Percentiles rank a stretch among this genome's conserved stretches.
Conservation (phyloP, 2,797 vertebrate genomes). For the Hypotaenidia okinawae region DNA sequence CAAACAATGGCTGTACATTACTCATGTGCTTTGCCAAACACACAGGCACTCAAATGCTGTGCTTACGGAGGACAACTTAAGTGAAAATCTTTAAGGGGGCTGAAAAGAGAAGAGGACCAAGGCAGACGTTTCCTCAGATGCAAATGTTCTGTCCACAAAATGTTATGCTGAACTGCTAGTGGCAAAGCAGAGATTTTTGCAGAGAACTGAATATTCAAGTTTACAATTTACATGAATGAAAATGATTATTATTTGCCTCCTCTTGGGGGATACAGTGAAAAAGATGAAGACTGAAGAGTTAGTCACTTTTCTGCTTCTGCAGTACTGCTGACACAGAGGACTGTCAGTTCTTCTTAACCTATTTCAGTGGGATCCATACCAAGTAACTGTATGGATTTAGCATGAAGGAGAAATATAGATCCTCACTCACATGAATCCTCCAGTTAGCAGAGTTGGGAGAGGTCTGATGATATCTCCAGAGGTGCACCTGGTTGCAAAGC, state of each 20-base stretch:
- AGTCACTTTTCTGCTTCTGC: not conserved
- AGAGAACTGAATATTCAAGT: fast-evolving
- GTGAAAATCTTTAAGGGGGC: not conserved
- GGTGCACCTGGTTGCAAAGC: not conserved
- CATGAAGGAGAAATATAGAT: not conserved
- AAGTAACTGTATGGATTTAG: not conserved
- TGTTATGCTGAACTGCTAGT: not conserved
- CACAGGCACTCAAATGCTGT: not conserved
- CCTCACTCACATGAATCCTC: not conserved
- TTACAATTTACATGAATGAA: not conserved
- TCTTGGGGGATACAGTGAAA: not conserved
- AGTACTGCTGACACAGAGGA: not conserved
- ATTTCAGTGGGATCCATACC: not conserved
- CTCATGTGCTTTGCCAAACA: not conserved
- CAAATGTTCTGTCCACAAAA: not conserved
- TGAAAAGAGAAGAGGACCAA: not conserved
- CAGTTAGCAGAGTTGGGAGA: not conserved
- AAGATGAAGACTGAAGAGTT: not conserved
- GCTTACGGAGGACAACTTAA: not conserved
- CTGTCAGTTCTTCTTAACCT: not conserved
- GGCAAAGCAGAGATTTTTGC: not conserved
- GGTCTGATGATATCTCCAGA: not conserved
- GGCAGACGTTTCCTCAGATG: not conserved
- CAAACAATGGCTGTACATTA: constrained; percentile 35
- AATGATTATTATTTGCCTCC: not conserved